phyloP scores from a whole-genome alignment of 1,140 invertebrate species.

The Metaphire vulgaris region DNA sequence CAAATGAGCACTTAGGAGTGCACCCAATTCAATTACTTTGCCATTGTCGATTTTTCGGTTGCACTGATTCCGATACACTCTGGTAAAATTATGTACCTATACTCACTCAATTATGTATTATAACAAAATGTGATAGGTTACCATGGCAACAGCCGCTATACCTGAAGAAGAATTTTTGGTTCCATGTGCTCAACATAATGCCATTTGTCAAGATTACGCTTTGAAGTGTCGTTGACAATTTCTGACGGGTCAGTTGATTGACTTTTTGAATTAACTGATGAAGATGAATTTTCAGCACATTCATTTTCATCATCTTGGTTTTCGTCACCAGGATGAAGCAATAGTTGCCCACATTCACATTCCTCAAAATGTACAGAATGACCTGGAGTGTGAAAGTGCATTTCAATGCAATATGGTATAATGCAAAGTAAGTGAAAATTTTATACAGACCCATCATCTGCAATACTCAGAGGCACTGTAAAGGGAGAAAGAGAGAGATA shows the following conservation, averaged over 20 bases:
- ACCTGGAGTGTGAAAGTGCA: background rate
- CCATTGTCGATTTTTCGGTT: no score
- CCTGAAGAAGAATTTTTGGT: slow-evolving; percentile 46
- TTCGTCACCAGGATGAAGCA: slow-evolving; percentile 27
- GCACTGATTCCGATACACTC: no score
- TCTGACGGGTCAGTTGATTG: background rate
- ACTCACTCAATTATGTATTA: no score
- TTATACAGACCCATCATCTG: slow-evolving; percentile 7
- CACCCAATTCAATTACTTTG: no score
- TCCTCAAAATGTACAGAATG: slow-evolving; percentile 39
- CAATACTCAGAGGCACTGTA: slow-evolving; percentile 35
- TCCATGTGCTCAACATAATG: slow-evolving; percentile 51
- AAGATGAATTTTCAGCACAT: slow-evolving; percentile 3
- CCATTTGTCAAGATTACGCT: slow-evolving; percentile 48
- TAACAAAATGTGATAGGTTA: no score
- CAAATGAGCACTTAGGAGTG: no score
- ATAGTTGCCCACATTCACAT: slow-evolving; percentile 33
- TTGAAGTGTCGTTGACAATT: slow-evolving; percentile 35
- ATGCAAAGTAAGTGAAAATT: background rate
- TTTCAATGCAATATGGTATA: background rate
- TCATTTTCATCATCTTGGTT: slow-evolving; percentile 30
- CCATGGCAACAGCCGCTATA: no score
- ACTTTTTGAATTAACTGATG: background rate
- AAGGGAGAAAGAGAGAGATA: no score
- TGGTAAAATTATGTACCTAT: no score